Conservation (phyloP, 2,888 invertebrate genomes). For the Drosophila merina region DNA sequence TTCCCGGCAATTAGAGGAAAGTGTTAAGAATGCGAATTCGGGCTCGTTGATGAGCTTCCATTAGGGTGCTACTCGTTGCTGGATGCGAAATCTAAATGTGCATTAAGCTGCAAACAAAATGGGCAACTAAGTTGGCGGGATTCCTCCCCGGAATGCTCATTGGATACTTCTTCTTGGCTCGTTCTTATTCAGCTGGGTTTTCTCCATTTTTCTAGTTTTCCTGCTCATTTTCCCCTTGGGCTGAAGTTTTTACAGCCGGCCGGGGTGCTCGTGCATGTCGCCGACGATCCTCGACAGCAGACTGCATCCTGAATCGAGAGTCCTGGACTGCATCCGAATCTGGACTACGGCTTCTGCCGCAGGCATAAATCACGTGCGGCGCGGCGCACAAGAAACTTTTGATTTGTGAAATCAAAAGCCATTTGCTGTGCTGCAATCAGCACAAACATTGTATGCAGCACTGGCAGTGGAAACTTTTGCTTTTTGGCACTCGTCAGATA, state of each 20-base stretch:
- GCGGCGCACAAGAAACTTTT: constrained; percentile 81
- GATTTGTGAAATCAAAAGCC: constrained; percentile 82
- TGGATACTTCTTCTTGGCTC: constrained; percentile 2
- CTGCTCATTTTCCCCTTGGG: constrained; percentile 13
- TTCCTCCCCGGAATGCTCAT: constrained; percentile 2
- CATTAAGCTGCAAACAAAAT: constrained; percentile 48
- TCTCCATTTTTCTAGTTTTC: constrained; percentile 1
- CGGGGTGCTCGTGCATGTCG: constrained; percentile 59
- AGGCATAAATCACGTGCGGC: constrained; percentile 82
- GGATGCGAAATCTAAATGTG: constrained; percentile 47
- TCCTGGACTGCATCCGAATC: constrained; percentile 9
- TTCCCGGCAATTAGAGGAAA: constrained; percentile 58
- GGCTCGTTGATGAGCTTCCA: constrained; percentile 49
- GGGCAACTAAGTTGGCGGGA: constrained; percentile 36
- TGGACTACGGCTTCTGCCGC: constrained; percentile 46
- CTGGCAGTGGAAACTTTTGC: constrained; percentile 63
- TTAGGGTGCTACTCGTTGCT: constrained; percentile 32
- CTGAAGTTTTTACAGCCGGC: constrained; percentile 44
- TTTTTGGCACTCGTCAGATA: constrained; percentile 80
- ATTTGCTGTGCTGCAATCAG: constrained; percentile 78
- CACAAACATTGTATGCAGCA: constrained; percentile 77
- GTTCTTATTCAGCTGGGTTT: constrained; percentile 16
- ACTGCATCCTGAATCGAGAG: constrained; percentile 6
- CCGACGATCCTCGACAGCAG: constrained; percentile 41
- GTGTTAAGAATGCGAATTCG: constrained; percentile 45